Percentiles rank a stretch among this genome's conserved stretches.
phyloP scores from a whole-genome alignment of 2,888 invertebrate species.

The Polydrusus tereticollis region DNA sequence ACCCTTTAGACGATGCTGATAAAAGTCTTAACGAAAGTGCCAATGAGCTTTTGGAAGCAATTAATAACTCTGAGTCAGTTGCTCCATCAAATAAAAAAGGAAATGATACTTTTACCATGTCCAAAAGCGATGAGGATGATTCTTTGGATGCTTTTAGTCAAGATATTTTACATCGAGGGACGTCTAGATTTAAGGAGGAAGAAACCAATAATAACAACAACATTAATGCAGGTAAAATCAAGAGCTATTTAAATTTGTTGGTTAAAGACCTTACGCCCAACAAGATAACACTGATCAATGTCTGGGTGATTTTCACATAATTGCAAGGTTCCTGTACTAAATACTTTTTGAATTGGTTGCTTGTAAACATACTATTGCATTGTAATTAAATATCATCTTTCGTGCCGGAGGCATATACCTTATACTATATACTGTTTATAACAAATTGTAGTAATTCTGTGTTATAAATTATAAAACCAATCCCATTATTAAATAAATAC shows the following conservation, averaged over 20 bases:
- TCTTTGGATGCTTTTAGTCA: conserved; percentile 1
- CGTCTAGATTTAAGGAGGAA: conserved; percentile 4
- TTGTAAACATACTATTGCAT: no score
- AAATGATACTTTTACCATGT: not conserved
- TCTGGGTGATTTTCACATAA: no score
- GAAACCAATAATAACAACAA: conserved; percentile 16
- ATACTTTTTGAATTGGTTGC: no score
- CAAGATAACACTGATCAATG: no score
- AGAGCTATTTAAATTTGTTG: not conserved
- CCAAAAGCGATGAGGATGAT: conserved; percentile 1
- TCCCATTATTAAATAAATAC: no score
- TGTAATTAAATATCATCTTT: no score
- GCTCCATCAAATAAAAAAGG: conserved; percentile 29
- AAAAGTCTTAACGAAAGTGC: conserved; percentile 47
- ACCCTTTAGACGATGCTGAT: conserved; percentile 14
- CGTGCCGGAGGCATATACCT: no score
- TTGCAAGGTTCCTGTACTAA: no score
- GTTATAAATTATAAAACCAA: no score
- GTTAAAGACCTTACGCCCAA: no score
- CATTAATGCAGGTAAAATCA: conserved; percentile 18
- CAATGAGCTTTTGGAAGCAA: conserved; percentile 44
- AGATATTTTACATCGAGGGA: not conserved
- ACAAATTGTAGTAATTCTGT: no score
- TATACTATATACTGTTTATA: no score
- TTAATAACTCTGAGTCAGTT: conserved; percentile 37